Conservation (phyloP, 2,888 invertebrate species). For the Tanytarsus gracilentus region DNA sequence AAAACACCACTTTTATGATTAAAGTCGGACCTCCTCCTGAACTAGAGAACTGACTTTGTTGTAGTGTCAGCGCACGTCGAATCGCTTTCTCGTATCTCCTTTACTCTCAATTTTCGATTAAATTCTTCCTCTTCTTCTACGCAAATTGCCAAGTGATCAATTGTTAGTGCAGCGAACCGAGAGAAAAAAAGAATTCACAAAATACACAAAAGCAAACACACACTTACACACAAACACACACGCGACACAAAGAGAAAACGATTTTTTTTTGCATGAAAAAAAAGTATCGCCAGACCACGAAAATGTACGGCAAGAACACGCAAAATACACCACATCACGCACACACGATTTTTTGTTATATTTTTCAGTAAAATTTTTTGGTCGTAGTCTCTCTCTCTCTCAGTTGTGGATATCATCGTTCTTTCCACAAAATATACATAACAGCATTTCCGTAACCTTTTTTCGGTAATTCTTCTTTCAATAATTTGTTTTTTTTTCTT, state of each 20-base stretch:
- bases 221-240: constrained; percentile 7
- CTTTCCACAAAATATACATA: constrained; percentile 24
- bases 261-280: not conserved
- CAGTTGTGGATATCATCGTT: no score
- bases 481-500: constrained; percentile 7
- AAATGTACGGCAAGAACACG: not conserved
- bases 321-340: not conserved
- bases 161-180: constrained; percentile 2
- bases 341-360: constrained; percentile 8
- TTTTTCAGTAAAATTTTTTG: constrained; percentile 24
- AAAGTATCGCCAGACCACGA: not conserved
- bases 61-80: constrained; percentile 26
- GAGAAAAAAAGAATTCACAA: constrained; percentile 10
- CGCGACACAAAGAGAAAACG: not conserved
- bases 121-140: constrained; percentile 9
- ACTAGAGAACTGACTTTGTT: constrained; percentile 29
- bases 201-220: constrained; percentile 7
- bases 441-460: constrained; percentile 10
- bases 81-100: constrained; percentile 17
- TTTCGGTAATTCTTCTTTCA: constrained; percentile 27
- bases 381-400: constrained; percentile 24
- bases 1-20: not conserved
- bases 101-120: constrained; percentile 24
- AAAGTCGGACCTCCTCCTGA: constrained; percentile 20
- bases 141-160: constrained; percentile 8